Evolutionary conservation across 1,140 invertebrate genomes (phyloP).

Genomic region (Lycorma delicatula): DNA sequence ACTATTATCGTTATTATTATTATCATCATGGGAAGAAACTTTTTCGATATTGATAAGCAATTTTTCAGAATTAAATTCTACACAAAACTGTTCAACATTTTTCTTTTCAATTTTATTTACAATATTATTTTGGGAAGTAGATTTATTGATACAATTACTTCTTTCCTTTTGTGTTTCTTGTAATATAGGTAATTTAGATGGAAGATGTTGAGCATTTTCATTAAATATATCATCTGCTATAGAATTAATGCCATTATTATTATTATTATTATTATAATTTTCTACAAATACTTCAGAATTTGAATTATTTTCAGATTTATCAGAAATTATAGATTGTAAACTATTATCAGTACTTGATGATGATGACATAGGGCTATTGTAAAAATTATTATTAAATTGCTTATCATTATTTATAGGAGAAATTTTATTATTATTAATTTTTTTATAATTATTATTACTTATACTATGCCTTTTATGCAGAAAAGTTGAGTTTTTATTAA

Average conservation of each 20-base stretch:
- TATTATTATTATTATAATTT: not conserved
- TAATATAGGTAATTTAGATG: too few species aligned
- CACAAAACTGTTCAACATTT: not conserved
- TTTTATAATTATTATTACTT: not conserved
- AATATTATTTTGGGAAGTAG: not conserved
- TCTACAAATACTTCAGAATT: not conserved
- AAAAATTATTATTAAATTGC: not conserved
- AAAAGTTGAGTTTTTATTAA: not conserved
- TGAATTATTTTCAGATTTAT: slow-evolving; percentile 4
- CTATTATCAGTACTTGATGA: slow-evolving; percentile 1
- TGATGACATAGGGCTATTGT: not conserved
- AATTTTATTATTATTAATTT: not conserved
- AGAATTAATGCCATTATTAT: not conserved
- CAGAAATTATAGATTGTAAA: not conserved
- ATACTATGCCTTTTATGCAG: not conserved
- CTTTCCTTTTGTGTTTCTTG: too few species aligned
- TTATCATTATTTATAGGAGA: not conserved
- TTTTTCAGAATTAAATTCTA: too few species aligned
- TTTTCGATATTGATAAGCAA: too few species aligned
- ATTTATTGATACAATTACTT: too few species aligned
- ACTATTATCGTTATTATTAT: not conserved
- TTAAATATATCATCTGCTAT: not conserved
- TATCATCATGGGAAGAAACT: too few species aligned
- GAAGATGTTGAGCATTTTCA: not conserved
- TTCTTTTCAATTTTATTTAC: not conserved